Conservation (phyloP, 2,797 vertebrate genomes). For the Gobio occitaniae region DNA sequence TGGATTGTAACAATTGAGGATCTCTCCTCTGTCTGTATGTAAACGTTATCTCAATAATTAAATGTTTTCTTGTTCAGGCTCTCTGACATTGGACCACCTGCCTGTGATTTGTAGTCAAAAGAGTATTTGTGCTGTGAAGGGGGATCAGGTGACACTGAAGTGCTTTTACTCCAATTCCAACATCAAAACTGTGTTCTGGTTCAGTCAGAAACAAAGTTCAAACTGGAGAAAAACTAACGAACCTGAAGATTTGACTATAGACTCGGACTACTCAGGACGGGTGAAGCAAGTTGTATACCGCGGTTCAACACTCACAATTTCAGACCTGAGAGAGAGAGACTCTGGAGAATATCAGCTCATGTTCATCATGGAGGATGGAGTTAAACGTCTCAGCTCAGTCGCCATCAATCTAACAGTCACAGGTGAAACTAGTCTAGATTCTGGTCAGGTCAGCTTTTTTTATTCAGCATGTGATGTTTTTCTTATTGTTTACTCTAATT, state of each 20-base stretch:
- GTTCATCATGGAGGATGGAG: conserved; percentile 50
- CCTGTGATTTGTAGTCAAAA: background rate
- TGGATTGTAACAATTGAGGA: background rate
- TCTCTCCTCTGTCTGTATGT: background rate
- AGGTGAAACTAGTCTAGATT: background rate
- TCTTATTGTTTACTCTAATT: background rate
- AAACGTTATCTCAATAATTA: background rate
- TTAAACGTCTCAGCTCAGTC: conserved; percentile 32
- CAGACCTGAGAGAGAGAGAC: conserved; percentile 53
- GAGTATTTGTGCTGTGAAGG: conserved; percentile 9
- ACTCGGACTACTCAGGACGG: conserved; percentile 19
- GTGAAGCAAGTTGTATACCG: background rate
- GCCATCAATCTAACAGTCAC: conserved; percentile 29
- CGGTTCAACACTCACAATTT: conserved; percentile 16
- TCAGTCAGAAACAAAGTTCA: conserved; percentile 9
- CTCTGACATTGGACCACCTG: background rate
- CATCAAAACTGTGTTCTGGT: conserved; percentile 1
- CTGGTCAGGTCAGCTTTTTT: background rate
- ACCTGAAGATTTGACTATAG: conserved; percentile 31
- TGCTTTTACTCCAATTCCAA: background rate
- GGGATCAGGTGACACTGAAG: background rate
- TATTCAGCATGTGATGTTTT: background rate
- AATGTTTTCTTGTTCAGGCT: background rate
- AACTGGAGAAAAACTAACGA: background rate
- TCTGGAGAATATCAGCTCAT: conserved; percentile 53